phyloP scores from a whole-genome alignment of 2,797 vertebrate genomes.

The Nasua narica region DNA sequence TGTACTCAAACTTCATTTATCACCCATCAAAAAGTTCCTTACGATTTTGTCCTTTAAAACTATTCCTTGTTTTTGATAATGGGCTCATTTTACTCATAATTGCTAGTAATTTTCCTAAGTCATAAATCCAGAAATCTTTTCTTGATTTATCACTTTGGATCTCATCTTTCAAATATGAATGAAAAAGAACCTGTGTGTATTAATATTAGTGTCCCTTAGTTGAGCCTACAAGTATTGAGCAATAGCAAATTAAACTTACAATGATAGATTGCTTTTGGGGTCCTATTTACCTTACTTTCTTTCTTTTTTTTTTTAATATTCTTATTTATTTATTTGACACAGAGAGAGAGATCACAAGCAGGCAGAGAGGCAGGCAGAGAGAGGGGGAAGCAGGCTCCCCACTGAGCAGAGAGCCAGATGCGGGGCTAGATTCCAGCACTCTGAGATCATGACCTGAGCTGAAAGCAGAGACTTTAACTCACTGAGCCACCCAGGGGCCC shows the following conservation, averaged over 20 bases:
- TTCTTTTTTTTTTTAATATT: no score
- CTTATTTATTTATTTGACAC: no score
- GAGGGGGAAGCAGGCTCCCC: no score
- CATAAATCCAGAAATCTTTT: constrained; percentile 25
- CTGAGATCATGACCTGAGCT: no score
- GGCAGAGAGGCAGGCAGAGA: no score
- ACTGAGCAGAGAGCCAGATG: no score
- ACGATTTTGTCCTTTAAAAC: background rate
- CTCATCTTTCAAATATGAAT: constrained; percentile 11
- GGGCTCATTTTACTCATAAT: background rate
- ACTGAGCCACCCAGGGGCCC: no score
- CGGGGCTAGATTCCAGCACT: no score
- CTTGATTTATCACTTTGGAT: constrained; percentile 45
- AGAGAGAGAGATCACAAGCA: no score
- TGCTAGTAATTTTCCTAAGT: constrained; percentile 35
- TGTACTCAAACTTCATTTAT: background rate
- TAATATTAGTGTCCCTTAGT: background rate
- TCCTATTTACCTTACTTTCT: constrained; percentile 43
- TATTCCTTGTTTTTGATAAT: background rate
- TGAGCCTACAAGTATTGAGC: constrained; percentile 30
- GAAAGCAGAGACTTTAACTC: no score
- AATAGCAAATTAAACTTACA: constrained; percentile 54
- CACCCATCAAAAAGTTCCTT: background rate
- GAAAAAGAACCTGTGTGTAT: background rate
- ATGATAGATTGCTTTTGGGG: background rate